Evolutionary conservation across 1,140 invertebrate species (phyloP), one percentile per base, ranked within the genome.

Genomic region (Grapholita molesta): DNA sequence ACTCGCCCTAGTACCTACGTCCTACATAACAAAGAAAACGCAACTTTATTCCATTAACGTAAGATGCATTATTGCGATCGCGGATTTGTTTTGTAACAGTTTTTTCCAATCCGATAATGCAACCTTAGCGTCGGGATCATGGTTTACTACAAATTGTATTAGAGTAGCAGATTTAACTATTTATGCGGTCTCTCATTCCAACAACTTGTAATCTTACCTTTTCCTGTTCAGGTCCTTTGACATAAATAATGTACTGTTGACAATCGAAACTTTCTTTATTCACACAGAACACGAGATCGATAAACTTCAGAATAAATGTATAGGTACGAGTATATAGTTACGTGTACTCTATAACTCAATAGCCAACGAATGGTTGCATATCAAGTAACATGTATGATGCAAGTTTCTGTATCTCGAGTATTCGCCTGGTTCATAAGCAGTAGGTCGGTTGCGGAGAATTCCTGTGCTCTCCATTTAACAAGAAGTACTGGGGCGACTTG

Each of bases 61-160:
- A 83, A 88, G 83, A 80, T 69, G 57, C 69, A 84, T 77, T 88
- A 87, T 86, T 53, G 64, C 66, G 28, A 15, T 55, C 11, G 35
- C 25, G 15, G 72, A 69, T 77, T 74, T 83, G 71, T 83, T 82
- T 81, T 79, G 79, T 80, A 85, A 88, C 81, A 84, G 84, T 90
- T 90, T 88, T 87, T 87, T 86, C 85, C 86, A 89, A 90, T 90
- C 84, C 85, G 86, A 90, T 90, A 90, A 90, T 90, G 85, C 85
- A 85, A 88, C 86, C 85, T 90, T 89, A 89, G 84, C 79, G 81
- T 80, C 81, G 81, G 83, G 88, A 90, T 89, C 88, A 89, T 89
- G 86, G 88, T 90, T 90, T 90, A 90, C 88, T 90, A 90, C 88
- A 90, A 90, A 90, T 90, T 90, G 88, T 90, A 90, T 90, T 89